Base-by-base conservation (phyloP, 2,888 invertebrate genomes). In the Spilosoma lubricipeda region DNA sequence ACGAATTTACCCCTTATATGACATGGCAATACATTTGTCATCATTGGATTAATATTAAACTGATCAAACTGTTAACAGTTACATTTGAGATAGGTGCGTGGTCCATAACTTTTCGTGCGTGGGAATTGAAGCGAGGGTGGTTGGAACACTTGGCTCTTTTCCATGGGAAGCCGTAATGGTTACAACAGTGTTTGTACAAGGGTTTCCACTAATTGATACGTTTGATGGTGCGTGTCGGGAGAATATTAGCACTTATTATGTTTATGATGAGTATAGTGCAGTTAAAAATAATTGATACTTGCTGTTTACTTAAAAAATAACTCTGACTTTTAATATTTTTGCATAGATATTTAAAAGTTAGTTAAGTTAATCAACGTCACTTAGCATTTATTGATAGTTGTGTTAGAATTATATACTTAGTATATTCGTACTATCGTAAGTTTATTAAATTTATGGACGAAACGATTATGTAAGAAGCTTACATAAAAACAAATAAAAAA, bases 71-170 rank as follows among this genome's bases (percentile, higher is more conserved):
- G 80, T 83, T 75, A 71, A 33, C 63, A 59, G 56, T 82, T 67
- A 68, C 77, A 70, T 74, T 78, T 64, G 78, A 77, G 77, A 77
- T 73, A 75, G 72, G 73, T 74, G 73, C 66, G 71, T 79, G 81
- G 81, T 85, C 80, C 74, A 82, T 68, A 75, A 74, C 75, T 85
- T 79, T 81, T 81, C 78, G 80, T 82, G 81, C 89, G 92, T 93
- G 93, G 91, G 93, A 93, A 92, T 86, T 69, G 72, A 70, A 80
- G 74, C 75, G 84, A 85, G 87, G 86, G 86, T 83, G 84, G 81
- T 18, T 67, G 79, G 76, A 89, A 90, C 93, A 93, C 90, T 93
- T 90, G 93, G 86, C 85, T 79, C 76, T 83, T 88, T 93, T 92
- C 92, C 90, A 91, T 92, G 93, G 93, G 93, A 93, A 92, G 84